phyloP scores from a whole-genome alignment of 2,888 invertebrate species.

The Netelia fuscicornis region DNA sequence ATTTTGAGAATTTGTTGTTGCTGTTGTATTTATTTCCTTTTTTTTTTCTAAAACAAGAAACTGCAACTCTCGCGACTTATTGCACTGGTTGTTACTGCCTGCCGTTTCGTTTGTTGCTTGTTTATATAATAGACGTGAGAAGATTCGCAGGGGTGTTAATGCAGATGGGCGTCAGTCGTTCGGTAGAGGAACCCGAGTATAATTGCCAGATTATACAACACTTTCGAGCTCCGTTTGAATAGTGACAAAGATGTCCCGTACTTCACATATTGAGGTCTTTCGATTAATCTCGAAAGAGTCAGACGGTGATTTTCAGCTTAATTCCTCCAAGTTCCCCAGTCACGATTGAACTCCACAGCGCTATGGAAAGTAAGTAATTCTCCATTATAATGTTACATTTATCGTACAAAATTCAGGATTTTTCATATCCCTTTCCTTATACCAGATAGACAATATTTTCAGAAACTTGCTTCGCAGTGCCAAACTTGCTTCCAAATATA shows the following conservation, averaged over 20 bases:
- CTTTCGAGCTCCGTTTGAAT: slow-evolving; percentile 57
- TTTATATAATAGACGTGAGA: not conserved
- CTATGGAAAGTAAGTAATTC: slow-evolving; percentile 57
- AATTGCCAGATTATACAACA: slow-evolving; percentile 60
- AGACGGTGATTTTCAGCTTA: slow-evolving; percentile 61
- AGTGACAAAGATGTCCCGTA: slow-evolving; percentile 44
- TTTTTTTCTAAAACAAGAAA: slow-evolving; percentile 12
- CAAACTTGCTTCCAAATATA: too few relatives aligned
- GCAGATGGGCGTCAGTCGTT: slow-evolving; percentile 40
- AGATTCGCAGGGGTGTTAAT: slow-evolving; percentile 28
- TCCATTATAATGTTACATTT: slow-evolving; percentile 37
- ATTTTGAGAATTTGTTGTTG: slow-evolving; percentile 31
- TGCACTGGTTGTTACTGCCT: slow-evolving; percentile 51
- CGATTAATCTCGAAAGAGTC: slow-evolving; percentile 51
- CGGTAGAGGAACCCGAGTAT: slow-evolving; percentile 49
- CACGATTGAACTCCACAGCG: slow-evolving; percentile 57
- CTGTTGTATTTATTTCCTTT: slow-evolving; percentile 23
- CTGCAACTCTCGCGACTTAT: slow-evolving; percentile 45
- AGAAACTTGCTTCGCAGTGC: not conserved
- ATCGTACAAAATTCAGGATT: not conserved
- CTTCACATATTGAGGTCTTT: slow-evolving; percentile 41
- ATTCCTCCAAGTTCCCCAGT: slow-evolving; percentile 61
- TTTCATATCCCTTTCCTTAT: not conserved
- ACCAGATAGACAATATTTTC: not conserved
- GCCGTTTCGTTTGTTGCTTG: slow-evolving; percentile 39